A percentile compares a stretch with the other conserved stretches of the same genome.
These are phyloP conservation scores for Leucoraja erinaceus DNA, from an alignment of 2,113 vertebrate genomes.

Conservation along the genomic window DNA sequence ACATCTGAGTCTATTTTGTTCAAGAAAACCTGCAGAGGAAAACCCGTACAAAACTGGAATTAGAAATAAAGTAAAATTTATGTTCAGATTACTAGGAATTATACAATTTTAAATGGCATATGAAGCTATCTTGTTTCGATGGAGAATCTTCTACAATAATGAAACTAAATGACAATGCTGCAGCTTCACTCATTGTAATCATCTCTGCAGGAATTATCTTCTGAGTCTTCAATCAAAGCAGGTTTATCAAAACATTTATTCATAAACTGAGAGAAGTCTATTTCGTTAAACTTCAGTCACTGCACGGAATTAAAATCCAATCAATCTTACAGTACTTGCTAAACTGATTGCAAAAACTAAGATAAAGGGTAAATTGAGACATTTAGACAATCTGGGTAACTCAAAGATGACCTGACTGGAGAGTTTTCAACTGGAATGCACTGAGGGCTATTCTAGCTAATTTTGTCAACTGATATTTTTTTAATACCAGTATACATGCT, in stretches of 20 bases:
- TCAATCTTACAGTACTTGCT: neutral
- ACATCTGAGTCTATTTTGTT: neutral
- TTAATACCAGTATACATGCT: neutral
- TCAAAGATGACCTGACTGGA: constrained; percentile 1
- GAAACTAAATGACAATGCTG: neutral
- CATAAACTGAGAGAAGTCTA: no score
- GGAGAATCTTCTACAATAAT: neutral
- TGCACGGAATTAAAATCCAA: neutral
- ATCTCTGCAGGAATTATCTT: neutral
- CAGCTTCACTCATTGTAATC: neutral
- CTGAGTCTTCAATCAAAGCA: neutral
- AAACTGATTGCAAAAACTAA: neutral
- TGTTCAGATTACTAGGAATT: neutral
- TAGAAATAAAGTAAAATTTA: neutral
- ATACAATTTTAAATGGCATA: neutral
- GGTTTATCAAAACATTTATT: neutral
- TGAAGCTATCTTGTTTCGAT: neutral
- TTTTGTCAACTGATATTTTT: neutral
- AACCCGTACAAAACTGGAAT: neutral
- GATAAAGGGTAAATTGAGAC: constrained; percentile 25
- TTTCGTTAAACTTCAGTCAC: neutral
- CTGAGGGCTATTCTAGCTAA: neutral
- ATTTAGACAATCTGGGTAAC: constrained; percentile 17
- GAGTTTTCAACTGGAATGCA: constrained; percentile 24
- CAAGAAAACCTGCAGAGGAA: neutral